Evolutionary conservation across 2,113 vertebrate genomes (phyloP).

Genomic region (Triplophysa rosa): DNA sequence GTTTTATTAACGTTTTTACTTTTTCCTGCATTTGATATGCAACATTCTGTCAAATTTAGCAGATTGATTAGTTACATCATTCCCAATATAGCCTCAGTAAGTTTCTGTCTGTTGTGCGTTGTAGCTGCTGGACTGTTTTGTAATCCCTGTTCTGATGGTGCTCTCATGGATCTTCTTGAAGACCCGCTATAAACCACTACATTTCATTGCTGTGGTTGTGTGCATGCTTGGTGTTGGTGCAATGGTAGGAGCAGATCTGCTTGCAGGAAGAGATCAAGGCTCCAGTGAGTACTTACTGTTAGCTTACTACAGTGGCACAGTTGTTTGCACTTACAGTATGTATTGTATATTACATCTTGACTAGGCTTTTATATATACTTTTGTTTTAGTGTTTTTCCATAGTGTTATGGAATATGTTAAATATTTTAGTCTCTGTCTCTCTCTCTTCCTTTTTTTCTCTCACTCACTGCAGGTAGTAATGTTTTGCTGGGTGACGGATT

Average conservation of each 20-base stretch:
- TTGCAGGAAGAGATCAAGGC: slow-evolving; percentile 78
- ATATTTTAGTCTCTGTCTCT: not conserved
- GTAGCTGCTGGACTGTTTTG: slow-evolving; percentile 95
- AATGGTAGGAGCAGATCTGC: slow-evolving; percentile 93
- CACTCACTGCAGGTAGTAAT: slow-evolving; percentile 71
- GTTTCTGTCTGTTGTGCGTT: slow-evolving; percentile 40
- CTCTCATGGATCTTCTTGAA: slow-evolving; percentile 90
- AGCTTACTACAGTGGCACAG: too few species aligned
- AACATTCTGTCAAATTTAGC: too few species aligned
- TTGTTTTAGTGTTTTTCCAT: not conserved
- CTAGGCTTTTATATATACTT: not conserved
- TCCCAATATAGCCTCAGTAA: too few species aligned
- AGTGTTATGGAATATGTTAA: too few species aligned
- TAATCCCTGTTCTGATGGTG: slow-evolving; percentile 93
- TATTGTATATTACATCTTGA: not conserved
- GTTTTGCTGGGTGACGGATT: slow-evolving; percentile 87
- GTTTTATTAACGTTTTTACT: too few species aligned
- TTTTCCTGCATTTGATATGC: too few species aligned
- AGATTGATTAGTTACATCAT: too few species aligned
- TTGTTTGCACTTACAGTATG: not conserved
- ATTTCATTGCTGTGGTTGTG: slow-evolving; percentile 85
- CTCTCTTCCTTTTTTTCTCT: slow-evolving; percentile 8
- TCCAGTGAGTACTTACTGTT: slow-evolving; percentile 75
- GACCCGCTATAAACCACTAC: slow-evolving; percentile 85
- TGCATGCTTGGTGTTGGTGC: slow-evolving; percentile 91